These are phyloP conservation scores for Pituophis catenifer DNA, from an alignment of 2,113 vertebrate species.

Conservation along the genomic window DNA sequence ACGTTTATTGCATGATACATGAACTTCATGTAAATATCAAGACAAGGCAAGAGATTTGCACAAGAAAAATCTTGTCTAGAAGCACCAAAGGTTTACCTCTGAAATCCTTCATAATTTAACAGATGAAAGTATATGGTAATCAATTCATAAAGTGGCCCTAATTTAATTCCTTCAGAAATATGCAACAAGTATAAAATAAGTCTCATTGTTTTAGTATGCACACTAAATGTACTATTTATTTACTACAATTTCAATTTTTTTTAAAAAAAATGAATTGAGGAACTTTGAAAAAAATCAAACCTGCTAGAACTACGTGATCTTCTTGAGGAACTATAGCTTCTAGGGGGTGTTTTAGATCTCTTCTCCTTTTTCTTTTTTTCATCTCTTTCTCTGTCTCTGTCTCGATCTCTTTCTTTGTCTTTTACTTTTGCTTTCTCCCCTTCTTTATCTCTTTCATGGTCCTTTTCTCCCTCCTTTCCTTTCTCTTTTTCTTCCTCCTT, in stretches of 20 bases:
- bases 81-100: not conserved
- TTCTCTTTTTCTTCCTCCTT: constrained; percentile 47
- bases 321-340: constrained; percentile 75
- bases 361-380: constrained; percentile 72
- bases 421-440: constrained; percentile 37
- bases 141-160: not conserved
- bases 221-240: not conserved
- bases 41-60: not conserved
- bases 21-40: not conserved
- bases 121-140: not conserved
- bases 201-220: not conserved
- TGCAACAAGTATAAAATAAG: not conserved
- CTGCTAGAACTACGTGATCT: constrained; percentile 83
- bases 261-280: not conserved
- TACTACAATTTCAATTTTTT: not conserved
- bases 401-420: constrained; percentile 34
- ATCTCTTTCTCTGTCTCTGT: constrained; percentile 58
- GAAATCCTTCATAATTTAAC: not conserved
- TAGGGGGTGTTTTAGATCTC: constrained; percentile 75
- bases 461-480: constrained; percentile 57
- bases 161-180: not conserved
- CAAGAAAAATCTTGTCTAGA: not conserved
- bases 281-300: constrained; percentile 51
- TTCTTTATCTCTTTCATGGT: constrained; percentile 46
- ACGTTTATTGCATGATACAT: not conserved